Conservation (phyloP, 2,113 vertebrate species). For the Misgurnus anguillicaudatus region DNA sequence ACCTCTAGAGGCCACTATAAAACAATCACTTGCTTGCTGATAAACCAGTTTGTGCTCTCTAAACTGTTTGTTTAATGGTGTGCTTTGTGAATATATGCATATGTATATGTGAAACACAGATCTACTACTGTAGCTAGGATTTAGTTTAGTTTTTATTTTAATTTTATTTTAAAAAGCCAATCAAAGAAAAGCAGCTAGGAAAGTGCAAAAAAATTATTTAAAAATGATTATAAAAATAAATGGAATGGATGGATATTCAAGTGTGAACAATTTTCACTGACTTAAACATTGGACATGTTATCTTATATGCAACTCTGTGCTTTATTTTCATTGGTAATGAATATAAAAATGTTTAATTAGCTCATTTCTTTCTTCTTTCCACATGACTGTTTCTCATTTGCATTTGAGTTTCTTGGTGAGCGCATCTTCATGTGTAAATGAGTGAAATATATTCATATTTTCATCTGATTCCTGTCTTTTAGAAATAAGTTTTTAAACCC, state of each 20-base stretch:
- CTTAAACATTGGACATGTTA: neutral
- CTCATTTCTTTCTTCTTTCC: no score
- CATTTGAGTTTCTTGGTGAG: no score
- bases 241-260: neutral
- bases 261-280: neutral
- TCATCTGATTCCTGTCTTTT: neutral
- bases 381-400: no score
- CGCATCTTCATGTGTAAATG: neutral
- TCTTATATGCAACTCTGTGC: neutral
- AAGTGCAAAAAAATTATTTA: no score
- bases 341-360: no score
- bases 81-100: neutral
- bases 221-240: neutral
- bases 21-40: slow-evolving; percentile 44
- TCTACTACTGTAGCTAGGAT: neutral
- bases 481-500: neutral
- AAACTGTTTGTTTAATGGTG: neutral
- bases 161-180: no score
- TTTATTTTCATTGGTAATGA: neutral
- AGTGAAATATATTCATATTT: neutral
- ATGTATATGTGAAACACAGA: neutral
- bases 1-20: slow-evolving; percentile 49
- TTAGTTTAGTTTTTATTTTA: no score
- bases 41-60: neutral
- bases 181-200: no score